Conservation (phyloP, 1,140 invertebrate genomes). For the Neomicropteryx cornuta region DNA sequence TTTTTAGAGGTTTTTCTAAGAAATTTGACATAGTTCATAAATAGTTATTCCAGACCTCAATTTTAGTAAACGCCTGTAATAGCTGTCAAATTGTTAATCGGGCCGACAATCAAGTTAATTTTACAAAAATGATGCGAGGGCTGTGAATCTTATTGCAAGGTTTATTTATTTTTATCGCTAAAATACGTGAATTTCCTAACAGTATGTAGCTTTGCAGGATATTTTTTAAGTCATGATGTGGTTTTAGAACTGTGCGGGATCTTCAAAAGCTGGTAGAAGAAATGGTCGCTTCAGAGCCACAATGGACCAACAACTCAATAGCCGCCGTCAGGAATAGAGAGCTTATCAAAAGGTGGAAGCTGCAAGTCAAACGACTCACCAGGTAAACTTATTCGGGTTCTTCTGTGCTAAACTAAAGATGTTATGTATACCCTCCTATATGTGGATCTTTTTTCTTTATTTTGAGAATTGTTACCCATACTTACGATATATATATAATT, state of each 20-base stretch:
- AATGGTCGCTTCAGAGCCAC: constrained; percentile 63
- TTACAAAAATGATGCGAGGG: neutral
- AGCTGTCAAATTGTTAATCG: no score
- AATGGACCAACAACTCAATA: constrained; percentile 70
- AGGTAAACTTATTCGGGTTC: constrained; percentile 28
- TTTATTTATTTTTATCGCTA: neutral
- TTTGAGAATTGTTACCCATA: no score
- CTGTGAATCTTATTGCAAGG: neutral
- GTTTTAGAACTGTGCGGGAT: constrained; percentile 70
- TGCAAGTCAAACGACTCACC: constrained; percentile 61
- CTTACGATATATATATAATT: no score
- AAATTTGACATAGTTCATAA: no score
- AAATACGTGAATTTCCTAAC: neutral
- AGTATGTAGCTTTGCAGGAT: no score
- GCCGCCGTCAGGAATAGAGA: constrained; percentile 69
- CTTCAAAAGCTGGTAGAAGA: constrained; percentile 88
- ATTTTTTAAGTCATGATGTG: no score
- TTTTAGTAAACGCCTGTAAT: no score
- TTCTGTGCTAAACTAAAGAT: neutral
- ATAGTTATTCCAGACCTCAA: no score
- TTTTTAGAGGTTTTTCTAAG: no score
- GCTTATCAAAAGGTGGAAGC: constrained; percentile 76
- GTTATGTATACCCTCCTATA: neutral
- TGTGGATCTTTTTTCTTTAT: no score
- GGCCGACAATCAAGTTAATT: neutral